Evolutionary conservation across 2,888 invertebrate genomes (phyloP), one percentile per base, ranked within the genome.

Genomic region (Drosophila atroscutellata): DNA sequence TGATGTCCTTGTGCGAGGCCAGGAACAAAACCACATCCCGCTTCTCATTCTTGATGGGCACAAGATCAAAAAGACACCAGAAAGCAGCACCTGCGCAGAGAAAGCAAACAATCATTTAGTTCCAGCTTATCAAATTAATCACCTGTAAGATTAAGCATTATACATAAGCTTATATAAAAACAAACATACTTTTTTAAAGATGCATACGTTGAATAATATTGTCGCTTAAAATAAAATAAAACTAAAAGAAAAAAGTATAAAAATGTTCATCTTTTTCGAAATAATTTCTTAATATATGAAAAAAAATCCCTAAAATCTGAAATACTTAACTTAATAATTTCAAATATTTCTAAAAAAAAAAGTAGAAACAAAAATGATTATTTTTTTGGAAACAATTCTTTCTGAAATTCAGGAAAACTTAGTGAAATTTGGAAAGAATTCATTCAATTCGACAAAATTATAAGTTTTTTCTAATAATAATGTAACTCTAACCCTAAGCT

Each of bases 41-140:
- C 93, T 99, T 99, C 93, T 99, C 99, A 95, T 99, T 99, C 94
- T 99, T 99, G 94, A 99, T 99, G 92, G 99, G 99, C 76, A 99
- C 98, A 93, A 99, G 98, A 94, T 99, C 99, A 94, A 99, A 95
- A 87, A 99, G 95, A 94, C 98, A 99, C 97, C 98, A 98, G 94
- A 99, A 99, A 61, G 97, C 96, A 85, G 96, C 95, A 80, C 97
- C 98, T 98, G 94, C n/a, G 13, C 42, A 36, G 18, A 55, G 7
- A 39, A 13, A 36, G 3, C 20, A n/a, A 6, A 39, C 15, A 3
- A 20, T 3, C 13, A 45, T 45, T 45, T 45, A 45, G 7, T 20
- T 13, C 3, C 13, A 7, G 45, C 13, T 45, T 20, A 20, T 20
- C 20, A 45, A 20, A 45, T 45, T 7, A 20, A 42, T 7, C 20